Evolutionary conservation across 2,113 vertebrate species (phyloP), one percentile per base, ranked within the genome.

Genomic region (Oryzias curvinotus): DNA sequence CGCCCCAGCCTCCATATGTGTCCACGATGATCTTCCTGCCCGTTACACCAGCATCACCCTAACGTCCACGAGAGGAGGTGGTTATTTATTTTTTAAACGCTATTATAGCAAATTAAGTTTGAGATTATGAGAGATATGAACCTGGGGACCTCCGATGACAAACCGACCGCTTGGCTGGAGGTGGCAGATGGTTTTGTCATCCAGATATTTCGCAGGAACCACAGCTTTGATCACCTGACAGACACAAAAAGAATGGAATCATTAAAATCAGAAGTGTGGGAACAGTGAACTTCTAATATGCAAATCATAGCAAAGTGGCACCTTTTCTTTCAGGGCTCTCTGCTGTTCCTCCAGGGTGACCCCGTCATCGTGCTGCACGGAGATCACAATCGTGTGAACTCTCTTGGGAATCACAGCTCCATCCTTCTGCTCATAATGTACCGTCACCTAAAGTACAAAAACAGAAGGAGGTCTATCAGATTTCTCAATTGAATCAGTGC

Each of bases 1-100:
- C 97, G 0, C 97, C 97, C 97, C 97, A 98, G 52, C 97, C 97
- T 0, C 97, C 97, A 0, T 98, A 98, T 0, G 96, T 98, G 78
- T 98, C 97, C 48, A 98, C 97, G 4, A 98, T 98, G 81, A 98
- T 98, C 88, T 98, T 98, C 62, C 97, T 91, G 15, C 97, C 97
- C 0, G 97, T 98, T 51, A 98, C 95, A 0, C 96, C 96, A 1
- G 97, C 97, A n/a, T 98, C 97, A 0, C 97, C 97, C 97, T 98
- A 73, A 5, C 3, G 47, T 14, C 44, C 16, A 18, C 14, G 43
- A 36, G 7, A 41, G 26, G 14, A 65, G 46, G 66, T 1, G 19
- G 25, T 14, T 14, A 8, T 53, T 15, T 14, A 16, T 14, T 15
- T 30, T 47, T 48, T 48, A 52, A 5, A 14, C 2, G 7, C 8